phyloP scores from a whole-genome alignment of 2,888 invertebrate genomes.

The Gastrophysa polygoni region DNA sequence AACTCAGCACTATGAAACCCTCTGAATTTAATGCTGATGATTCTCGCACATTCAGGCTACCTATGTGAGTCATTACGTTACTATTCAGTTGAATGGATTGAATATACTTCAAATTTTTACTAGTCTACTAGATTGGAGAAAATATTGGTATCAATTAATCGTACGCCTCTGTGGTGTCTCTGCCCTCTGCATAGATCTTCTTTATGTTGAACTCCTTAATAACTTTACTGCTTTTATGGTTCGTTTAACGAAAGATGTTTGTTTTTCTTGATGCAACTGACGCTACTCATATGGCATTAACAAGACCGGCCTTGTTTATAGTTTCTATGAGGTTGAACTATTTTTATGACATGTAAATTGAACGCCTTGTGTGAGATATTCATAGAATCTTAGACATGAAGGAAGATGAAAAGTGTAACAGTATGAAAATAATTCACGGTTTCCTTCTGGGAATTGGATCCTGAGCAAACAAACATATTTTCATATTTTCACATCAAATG shows the following conservation, averaged over 20 bases:
- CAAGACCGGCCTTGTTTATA: slow-evolving; percentile 14
- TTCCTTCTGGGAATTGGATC: no score
- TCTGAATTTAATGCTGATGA: no score
- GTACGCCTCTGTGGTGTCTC: not conserved
- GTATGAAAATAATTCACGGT: no score
- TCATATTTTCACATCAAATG: no score
- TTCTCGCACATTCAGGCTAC: no score
- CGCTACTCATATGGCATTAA: slow-evolving; percentile 11
- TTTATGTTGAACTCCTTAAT: not conserved
- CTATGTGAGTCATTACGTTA: no score
- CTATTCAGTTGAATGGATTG: no score
- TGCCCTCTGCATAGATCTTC: not conserved
- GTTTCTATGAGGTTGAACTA: slow-evolving; percentile 4
- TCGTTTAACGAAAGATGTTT: slow-evolving; percentile 5
- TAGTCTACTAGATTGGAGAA: not conserved
- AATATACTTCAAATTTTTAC: no score
- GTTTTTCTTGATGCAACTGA: slow-evolving; percentile 11
- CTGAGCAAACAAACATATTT: no score
- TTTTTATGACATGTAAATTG: slow-evolving; percentile 1
- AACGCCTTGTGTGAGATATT: not conserved
- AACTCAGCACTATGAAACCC: no score
- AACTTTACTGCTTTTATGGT: slow-evolving; percentile 12
- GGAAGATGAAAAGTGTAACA: no score
- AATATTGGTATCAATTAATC: not conserved
- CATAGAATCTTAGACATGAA: no score